phyloP scores from a whole-genome alignment of 1,140 invertebrate species.

The Glomeris maerens region DNA sequence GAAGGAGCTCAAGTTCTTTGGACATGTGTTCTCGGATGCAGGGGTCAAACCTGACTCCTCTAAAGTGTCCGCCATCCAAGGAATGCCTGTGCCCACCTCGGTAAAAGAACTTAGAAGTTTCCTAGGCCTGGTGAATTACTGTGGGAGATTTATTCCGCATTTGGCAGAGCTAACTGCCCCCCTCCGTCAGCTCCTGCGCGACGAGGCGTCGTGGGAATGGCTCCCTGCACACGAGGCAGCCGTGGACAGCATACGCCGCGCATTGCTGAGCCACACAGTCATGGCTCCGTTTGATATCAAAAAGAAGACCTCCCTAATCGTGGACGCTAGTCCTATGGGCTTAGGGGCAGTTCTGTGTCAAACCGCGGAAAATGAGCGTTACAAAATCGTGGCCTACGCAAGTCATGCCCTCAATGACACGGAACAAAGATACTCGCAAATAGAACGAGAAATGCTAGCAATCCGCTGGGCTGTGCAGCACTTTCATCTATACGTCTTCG shows the following conservation, averaged over 20 bases:
- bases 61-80: conserved; percentile 22
- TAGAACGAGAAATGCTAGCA: conserved; percentile 29
- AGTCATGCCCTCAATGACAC: conserved; percentile 26
- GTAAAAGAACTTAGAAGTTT: conserved; percentile 30
- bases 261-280: not conserved
- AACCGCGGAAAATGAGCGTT: conserved; percentile 13
- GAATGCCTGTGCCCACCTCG: conserved; percentile 20
- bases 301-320: conserved; percentile 24
- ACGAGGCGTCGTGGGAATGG: conserved; percentile 10
- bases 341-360: conserved; percentile 13
- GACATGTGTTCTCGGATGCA: conserved; percentile 24
- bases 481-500: too few relatives aligned
- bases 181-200: conserved; percentile 15
- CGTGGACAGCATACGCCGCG: conserved; percentile 14
- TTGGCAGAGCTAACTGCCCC: conserved; percentile 23
- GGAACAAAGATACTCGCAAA: conserved; percentile 29
- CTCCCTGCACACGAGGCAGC: conserved; percentile 11
- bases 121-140: conserved; percentile 32
- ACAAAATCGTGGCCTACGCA: conserved; percentile 30
- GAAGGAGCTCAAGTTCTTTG: conserved; percentile 23
- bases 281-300: conserved; percentile 2
- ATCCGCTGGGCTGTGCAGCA: conserved; percentile 21
- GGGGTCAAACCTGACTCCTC: conserved; percentile 25
- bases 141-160: conserved; percentile 27
- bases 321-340: conserved; percentile 33